A percentile compares a stretch with the other conserved stretches of the same genome.
phyloP scores from a whole-genome alignment of 2,888 invertebrate species.

The Nymphalis c-album region DNA sequence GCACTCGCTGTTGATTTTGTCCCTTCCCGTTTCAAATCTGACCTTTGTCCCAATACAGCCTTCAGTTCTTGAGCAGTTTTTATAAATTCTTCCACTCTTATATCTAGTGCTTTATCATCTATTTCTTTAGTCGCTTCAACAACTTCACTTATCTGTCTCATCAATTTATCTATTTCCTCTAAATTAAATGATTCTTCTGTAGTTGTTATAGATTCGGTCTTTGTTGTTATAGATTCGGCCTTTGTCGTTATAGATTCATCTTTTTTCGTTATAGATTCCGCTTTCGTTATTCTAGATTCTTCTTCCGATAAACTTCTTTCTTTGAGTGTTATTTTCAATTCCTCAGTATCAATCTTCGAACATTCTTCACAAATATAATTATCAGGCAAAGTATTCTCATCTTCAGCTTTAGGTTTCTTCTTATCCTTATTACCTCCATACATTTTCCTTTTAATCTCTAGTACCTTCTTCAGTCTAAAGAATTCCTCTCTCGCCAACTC shows the following conservation, averaged over 20 bases:
- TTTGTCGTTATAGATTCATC: slow-evolving; percentile 15
- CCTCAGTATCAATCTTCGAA: slow-evolving; percentile 3
- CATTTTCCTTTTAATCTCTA: slow-evolving; percentile 44
- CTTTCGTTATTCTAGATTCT: slow-evolving; percentile 10
- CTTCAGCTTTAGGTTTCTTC: slow-evolving; percentile 26
- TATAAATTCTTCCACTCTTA: slow-evolving; percentile 44
- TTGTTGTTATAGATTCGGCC: slow-evolving; percentile 10
- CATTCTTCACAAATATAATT: slow-evolving; percentile 23
- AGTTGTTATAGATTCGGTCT: slow-evolving; percentile 13
- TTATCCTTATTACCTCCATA: slow-evolving; percentile 23
- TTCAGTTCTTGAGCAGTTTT: slow-evolving; percentile 44
- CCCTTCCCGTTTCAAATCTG: slow-evolving; percentile 5
- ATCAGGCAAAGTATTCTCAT: not conserved
- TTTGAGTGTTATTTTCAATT: slow-evolving; percentile 5
- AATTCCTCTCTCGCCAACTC: slow-evolving; percentile 52
- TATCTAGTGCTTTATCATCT: slow-evolving; percentile 39
- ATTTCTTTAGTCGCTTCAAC: slow-evolving; percentile 44
- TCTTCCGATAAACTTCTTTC: slow-evolving; percentile 23
- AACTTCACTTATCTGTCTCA: slow-evolving; percentile 44
- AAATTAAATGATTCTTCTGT: slow-evolving; percentile 27
- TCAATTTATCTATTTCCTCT: slow-evolving; percentile 43
- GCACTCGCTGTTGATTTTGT: not conserved
- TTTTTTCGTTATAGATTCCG: slow-evolving; percentile 11
- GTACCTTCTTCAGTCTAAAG: slow-evolving; percentile 49
- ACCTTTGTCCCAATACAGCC: slow-evolving; percentile 37